Conservation (phyloP, 1,140 invertebrate genomes). For the Nixonia krombeini region DNA sequence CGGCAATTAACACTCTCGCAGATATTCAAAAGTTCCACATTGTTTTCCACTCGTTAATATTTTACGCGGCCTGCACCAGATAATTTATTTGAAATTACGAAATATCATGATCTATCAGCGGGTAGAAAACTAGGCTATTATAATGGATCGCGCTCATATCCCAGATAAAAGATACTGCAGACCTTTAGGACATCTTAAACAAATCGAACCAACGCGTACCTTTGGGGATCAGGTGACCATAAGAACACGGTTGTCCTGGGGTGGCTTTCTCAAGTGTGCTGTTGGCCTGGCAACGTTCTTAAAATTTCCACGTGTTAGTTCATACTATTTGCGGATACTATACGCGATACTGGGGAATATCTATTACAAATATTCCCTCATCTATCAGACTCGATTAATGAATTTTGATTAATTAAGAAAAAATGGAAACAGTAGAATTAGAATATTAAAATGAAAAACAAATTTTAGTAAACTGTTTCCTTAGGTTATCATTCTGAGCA, state of each 20-base stretch:
- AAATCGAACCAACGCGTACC: constrained; percentile 31
- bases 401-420: too few species aligned
- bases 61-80: not conserved
- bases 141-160: not conserved
- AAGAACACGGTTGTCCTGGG: constrained; percentile 10
- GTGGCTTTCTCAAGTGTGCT: constrained; percentile 32
- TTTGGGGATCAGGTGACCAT: constrained; percentile 42
- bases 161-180: not conserved
- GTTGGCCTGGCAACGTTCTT: constrained; percentile 38
- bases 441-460: too few species aligned
- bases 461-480: too few species aligned
- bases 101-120: too few species aligned
- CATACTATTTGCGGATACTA: constrained; percentile 15
- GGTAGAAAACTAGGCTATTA: not conserved
- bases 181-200: constrained; percentile 19
- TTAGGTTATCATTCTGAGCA: too few species aligned
- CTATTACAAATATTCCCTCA: too few species aligned
- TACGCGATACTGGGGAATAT: not conserved
- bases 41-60: not conserved
- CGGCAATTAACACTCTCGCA: not conserved
- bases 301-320: constrained; percentile 50
- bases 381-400: too few species aligned
- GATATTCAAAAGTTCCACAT: not conserved
- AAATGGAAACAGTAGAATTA: too few species aligned
- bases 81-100: too few species aligned